A percentile compares a stretch with the other conserved stretches of the same genome.
Conservation (phyloP, 1,140 invertebrate genomes). For the Drosophila bocki region DNA sequence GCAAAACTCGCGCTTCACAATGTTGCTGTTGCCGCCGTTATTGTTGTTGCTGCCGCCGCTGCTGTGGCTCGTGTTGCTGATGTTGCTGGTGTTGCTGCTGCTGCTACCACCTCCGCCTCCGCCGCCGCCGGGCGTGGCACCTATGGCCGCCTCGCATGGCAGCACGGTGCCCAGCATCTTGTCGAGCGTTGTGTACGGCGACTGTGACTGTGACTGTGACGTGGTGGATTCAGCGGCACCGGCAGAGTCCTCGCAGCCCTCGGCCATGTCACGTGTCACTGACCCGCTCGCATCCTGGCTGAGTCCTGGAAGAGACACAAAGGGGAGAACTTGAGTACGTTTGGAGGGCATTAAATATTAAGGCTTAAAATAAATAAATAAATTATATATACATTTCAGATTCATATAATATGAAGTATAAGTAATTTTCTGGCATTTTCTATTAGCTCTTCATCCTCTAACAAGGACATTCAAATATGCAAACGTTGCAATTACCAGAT, state of each 20-base stretch:
- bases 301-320: conserved; percentile 38
- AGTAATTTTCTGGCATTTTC: no score
- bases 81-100: conserved; percentile 53
- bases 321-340: conserved; percentile 13
- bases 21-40: conserved; percentile 47
- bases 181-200: conserved; percentile 62
- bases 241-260: conserved; percentile 83
- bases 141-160: conserved; percentile 81
- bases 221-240: conserved; percentile 77
- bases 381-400: not conserved
- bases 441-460: not conserved
- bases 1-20: conserved; percentile 82
- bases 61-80: conserved; percentile 47
- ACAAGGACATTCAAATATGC: not conserved
- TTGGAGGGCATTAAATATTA: conserved; percentile 26
- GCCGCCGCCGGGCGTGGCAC: conserved; percentile 62
- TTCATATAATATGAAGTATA: not conserved
- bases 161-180: conserved; percentile 84
- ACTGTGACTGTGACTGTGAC: conserved; percentile 68
- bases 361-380: not conserved
- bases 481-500: not conserved
- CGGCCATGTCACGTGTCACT: conserved; percentile 81
- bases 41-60: conserved; percentile 37
- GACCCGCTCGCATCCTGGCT: conserved; percentile 60
- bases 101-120: conserved; percentile 15